phyloP scores from a whole-genome alignment of 2,888 invertebrate genomes.

The Ormyrus rosae region DNA sequence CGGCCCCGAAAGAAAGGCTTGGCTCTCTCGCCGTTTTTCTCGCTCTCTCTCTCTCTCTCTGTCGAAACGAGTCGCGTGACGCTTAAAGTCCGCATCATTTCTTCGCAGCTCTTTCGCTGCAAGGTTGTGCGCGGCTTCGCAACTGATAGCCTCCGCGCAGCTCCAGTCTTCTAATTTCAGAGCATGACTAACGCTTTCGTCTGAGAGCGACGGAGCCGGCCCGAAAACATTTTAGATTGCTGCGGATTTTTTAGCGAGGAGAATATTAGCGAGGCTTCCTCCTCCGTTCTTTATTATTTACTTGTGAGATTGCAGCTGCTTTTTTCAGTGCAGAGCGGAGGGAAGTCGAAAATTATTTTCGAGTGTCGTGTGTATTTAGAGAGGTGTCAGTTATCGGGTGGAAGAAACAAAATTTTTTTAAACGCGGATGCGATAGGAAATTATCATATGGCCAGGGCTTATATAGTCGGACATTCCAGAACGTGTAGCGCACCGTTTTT shows the following conservation, averaged over 20 bases:
- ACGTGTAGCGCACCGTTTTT: no score
- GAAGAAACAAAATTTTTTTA: no score
- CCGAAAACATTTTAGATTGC: not conserved
- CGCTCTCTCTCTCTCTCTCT: conserved; percentile 15
- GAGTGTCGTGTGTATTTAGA: no score
- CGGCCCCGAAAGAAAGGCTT: not conserved
- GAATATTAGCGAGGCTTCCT: not conserved
- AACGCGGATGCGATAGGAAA: no score
- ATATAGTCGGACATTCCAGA: no score
- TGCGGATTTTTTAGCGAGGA: not conserved
- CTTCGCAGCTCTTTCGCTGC: not conserved
- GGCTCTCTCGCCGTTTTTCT: not conserved
- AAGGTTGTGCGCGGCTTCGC: conserved; percentile 5
- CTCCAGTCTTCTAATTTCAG: conserved; percentile 42
- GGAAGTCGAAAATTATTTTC: no score
- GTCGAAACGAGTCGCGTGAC: not conserved
- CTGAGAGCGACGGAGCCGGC: not conserved
- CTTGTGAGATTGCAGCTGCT: no score
- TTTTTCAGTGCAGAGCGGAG: no score
- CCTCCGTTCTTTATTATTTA: not conserved
- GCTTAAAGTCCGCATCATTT: no score
- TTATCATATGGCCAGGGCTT: no score
- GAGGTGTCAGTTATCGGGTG: no score
- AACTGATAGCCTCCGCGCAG: not conserved
- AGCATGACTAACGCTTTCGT: conserved; percentile 39